These are phyloP conservation scores for Mionectes macconnelli DNA, from an alignment of 2,113 vertebrate species.

Conservation along the genomic window DNA sequence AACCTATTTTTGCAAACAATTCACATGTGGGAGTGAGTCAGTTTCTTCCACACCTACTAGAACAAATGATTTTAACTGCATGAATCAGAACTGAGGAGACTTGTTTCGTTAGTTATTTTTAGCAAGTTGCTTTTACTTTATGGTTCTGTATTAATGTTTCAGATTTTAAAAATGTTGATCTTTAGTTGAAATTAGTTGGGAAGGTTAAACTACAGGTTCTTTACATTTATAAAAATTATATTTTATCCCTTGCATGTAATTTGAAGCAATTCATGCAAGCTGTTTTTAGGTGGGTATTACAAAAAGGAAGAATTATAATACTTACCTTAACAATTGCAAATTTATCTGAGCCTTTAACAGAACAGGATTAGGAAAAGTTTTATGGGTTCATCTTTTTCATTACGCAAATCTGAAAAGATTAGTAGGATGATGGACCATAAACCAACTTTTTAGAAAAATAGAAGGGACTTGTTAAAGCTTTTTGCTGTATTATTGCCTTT, in stretches of 20 bases:
- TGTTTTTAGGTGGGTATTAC: background rate
- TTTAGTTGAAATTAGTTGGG: background rate
- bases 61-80: background rate
- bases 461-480: background rate
- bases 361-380: background rate
- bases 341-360: background rate
- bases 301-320: background rate
- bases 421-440: background rate
- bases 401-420: background rate
- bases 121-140: background rate
- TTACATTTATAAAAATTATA: background rate
- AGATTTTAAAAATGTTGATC: background rate
- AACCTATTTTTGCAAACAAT: background rate
- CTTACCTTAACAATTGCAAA: background rate
- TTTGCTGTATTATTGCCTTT: background rate
- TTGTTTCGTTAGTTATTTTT: background rate
- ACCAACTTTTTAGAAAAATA: background rate
- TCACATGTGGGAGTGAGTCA: background rate
- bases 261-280: background rate
- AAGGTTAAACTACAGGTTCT: background rate
- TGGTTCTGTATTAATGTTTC: background rate
- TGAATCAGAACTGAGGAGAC: conserved; percentile 1
- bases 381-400: background rate
- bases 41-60: background rate
- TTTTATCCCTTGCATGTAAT: background rate